These are phyloP conservation scores for Amiota minor DNA, from an alignment of 2,888 invertebrate genomes.

Conservation along the genomic window DNA sequence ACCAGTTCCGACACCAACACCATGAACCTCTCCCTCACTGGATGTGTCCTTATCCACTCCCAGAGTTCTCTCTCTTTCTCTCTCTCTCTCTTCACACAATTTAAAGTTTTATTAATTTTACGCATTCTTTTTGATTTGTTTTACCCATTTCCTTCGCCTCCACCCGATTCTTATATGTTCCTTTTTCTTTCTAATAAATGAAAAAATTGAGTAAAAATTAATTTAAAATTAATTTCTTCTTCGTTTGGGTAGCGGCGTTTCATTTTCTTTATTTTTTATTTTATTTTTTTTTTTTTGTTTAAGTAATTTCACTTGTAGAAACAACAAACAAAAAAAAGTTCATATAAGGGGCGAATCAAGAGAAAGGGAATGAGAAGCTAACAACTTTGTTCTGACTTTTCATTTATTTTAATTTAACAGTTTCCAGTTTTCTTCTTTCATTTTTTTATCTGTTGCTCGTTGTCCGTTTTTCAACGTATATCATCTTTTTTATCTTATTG, in stretches of 20 bases:
- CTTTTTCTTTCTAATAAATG: background rate
- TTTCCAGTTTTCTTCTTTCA: no score
- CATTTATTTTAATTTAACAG: constrained; percentile 50
- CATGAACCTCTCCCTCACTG: background rate
- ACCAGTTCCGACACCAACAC: no score
- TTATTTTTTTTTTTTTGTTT: constrained; percentile 6
- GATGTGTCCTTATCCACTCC: background rate
- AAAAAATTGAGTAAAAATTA: background rate
- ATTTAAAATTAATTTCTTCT: constrained; percentile 16
- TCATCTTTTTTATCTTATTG: no score
- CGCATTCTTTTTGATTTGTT: constrained; percentile 29
- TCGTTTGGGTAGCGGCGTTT: background rate
- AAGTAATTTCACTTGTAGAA: constrained; percentile 41
- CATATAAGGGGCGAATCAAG: background rate
- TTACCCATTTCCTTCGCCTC: background rate
- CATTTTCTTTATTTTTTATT: constrained; percentile 8
- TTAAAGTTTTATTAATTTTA: constrained; percentile 66
- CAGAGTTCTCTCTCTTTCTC: no score
- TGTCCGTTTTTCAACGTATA: no score
- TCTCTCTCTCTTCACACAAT: constrained; percentile 48
- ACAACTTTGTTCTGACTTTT: constrained; percentile 59
- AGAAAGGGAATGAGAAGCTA: constrained; percentile 25
- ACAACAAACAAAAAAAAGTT: constrained; percentile 10
- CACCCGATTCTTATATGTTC: constrained; percentile 41
- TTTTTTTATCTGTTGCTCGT: no score